Conservation (phyloP, 2,888 invertebrate species). For the Hypomecis atomaria region DNA sequence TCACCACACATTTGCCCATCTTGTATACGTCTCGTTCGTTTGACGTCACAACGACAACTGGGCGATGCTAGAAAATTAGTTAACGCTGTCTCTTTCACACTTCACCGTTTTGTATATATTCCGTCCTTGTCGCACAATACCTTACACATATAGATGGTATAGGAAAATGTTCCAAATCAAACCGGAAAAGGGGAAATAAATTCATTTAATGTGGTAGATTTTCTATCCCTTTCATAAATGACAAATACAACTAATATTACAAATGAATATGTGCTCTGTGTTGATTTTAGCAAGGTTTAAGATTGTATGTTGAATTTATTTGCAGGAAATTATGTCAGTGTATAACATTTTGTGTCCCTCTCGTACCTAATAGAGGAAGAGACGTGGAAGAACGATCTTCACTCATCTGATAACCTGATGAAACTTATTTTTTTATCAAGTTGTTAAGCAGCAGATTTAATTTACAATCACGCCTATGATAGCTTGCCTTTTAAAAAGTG, state of each 20-base stretch:
- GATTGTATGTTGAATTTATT: not conserved
- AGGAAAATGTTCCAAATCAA: not conserved
- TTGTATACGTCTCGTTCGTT: not conserved
- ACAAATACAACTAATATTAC: not conserved
- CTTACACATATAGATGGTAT: not conserved
- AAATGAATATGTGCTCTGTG: not conserved
- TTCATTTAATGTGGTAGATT: not conserved
- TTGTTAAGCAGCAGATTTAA: no score
- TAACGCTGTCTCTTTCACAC: not conserved
- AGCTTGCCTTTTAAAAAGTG: no score
- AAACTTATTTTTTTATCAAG: no score
- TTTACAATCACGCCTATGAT: no score
- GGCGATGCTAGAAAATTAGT: not conserved
- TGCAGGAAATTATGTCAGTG: not conserved
- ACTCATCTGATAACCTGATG: no score
- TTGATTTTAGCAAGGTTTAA: not conserved
- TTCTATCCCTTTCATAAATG: conserved; percentile 3
- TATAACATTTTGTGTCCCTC: no score
- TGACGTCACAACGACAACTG: conserved; percentile 5
- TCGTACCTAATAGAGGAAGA: no score
- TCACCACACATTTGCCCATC: conserved; percentile 13
- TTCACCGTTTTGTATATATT: not conserved
- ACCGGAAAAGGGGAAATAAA: not conserved
- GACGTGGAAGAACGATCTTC: no score
- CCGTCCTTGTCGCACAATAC: not conserved